These are phyloP conservation scores for Lycaena phlaeas DNA, from an alignment of 2,888 invertebrate species.

Conservation along the genomic window DNA sequence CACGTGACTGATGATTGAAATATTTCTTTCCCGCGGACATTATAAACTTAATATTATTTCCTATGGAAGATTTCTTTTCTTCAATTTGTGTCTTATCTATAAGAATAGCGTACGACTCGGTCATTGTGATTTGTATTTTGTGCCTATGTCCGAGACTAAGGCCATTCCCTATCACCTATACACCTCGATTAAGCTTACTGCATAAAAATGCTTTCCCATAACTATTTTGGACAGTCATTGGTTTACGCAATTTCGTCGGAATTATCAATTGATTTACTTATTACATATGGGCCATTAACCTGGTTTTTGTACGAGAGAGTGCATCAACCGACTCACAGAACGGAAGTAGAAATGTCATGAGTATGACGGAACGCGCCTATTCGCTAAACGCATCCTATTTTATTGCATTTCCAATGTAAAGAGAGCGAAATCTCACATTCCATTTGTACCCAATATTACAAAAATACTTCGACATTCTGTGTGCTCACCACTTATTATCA, in stretches of 20 bases:
- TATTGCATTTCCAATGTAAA: slow-evolving; percentile 15
- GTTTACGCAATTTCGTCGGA: slow-evolving; percentile 43
- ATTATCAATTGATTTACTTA: slow-evolving; percentile 63
- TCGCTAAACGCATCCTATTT: too few relatives aligned
- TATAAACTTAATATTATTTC: slow-evolving; percentile 57
- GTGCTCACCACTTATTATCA: slow-evolving; percentile 43
- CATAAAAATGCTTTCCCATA: slow-evolving; percentile 38
- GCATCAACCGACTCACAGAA: slow-evolving; percentile 42
- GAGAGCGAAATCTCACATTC: slow-evolving; percentile 23
- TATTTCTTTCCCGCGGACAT: slow-evolving; percentile 43
- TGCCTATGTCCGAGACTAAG: slow-evolving; percentile 48
- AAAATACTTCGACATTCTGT: slow-evolving; percentile 40
- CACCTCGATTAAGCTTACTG: slow-evolving; percentile 30
- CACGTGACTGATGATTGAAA: slow-evolving; percentile 29
- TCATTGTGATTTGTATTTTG: slow-evolving; percentile 44
- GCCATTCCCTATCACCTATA: slow-evolving; percentile 39
- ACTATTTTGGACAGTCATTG: slow-evolving; percentile 42
- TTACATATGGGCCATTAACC: slow-evolving; percentile 60
- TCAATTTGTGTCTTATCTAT: slow-evolving; percentile 59
- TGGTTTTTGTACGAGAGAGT: slow-evolving; percentile 56
- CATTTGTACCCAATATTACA: slow-evolving; percentile 26
- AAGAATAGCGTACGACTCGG: slow-evolving; percentile 47
- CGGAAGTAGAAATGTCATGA: slow-evolving; percentile 33
- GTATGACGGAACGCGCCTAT: slow-evolving; percentile 16
- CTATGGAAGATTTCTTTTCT: slow-evolving; percentile 68